Percentiles rank a stretch among this genome's conserved stretches.
phyloP scores from a whole-genome alignment of 2,888 invertebrate genomes.

The Mesochorus sp. region DNA sequence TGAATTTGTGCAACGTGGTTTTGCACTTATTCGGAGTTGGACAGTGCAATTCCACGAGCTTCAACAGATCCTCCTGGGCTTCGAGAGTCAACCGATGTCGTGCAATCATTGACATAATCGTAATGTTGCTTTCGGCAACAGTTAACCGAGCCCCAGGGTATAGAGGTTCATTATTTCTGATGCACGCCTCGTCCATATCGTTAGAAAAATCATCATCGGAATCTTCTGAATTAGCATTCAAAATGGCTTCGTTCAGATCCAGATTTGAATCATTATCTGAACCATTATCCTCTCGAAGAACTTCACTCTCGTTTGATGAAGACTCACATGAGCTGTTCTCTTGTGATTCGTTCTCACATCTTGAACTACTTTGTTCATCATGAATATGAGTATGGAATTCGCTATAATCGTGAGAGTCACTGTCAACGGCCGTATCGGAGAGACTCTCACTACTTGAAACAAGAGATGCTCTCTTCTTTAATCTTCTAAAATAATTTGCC shows the following conservation, averaged over 20 bases:
- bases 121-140: slow-evolving; percentile 20
- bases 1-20: slow-evolving; percentile 46
- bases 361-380: too few relatives aligned
- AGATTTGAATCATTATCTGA: too few relatives aligned
- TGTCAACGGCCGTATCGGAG: too few relatives aligned
- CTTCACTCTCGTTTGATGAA: too few relatives aligned
- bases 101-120: not conserved
- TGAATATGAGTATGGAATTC: too few relatives aligned
- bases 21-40: slow-evolving; percentile 43
- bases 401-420: too few relatives aligned
- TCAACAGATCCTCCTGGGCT: slow-evolving; percentile 1
- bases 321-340: too few relatives aligned
- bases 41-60: slow-evolving; percentile 46
- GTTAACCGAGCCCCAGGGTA: slow-evolving; percentile 30
- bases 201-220: not conserved
- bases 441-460: too few relatives aligned
- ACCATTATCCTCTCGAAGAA: too few relatives aligned
- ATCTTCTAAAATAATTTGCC: too few relatives aligned
- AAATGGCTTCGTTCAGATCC: not conserved
- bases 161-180: not conserved
- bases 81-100: slow-evolving; percentile 8
- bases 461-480: too few relatives aligned
- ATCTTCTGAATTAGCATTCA: not conserved
- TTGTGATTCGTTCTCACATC: too few relatives aligned
- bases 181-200: not conserved